Evolutionary conservation across 2,888 invertebrate species (phyloP), one percentile per base, ranked within the genome.

Genomic region (Melanchra persicariae): DNA sequence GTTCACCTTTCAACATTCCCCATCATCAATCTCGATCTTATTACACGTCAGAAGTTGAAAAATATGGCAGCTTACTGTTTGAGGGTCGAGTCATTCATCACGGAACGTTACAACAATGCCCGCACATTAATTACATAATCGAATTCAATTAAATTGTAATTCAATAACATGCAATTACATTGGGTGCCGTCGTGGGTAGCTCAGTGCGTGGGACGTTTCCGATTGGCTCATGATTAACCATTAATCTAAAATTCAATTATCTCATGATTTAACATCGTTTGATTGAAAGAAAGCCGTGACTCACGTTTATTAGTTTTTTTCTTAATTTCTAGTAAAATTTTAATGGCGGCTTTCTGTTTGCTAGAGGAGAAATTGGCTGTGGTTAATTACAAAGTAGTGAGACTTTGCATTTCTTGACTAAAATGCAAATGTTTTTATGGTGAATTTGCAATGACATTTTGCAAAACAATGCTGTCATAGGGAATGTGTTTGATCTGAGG

Each of bases 161-260:
- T 93, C 91, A 94, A 94, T 94, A 92, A 92, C 89, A 90, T 88
- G 90, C 85, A 91, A 91, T 85, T 84, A 79, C 74, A 79, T 84
- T 88, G 83, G 77, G 61, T 80, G 64, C 64, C 79, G 74, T 85
- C 90, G 92, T 92, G 92, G 90, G 92, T 90, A 87, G 84, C 74
- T 69, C 71, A 69, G 81, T 81, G 89, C 89, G 90, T 89, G 89
- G 90, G 87, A 85, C 79, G 81, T 66, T 78, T 81, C 81, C 86
- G 85, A 85, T 85, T 86, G 87, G 84, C 84, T 87, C 86, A 81
- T 88, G 89, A 89, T 91, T 92, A 89, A 90, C 85, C 87, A 94
- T 93, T 93, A 94, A 94, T 94, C 93, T 93, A 91, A 93, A 93
- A 95, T 93, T 93, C 93, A 89, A 87, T 90, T 89, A 89, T 88